phyloP scores from a whole-genome alignment of 2,113 vertebrate genomes.

The Mormyrus lacerda region DNA sequence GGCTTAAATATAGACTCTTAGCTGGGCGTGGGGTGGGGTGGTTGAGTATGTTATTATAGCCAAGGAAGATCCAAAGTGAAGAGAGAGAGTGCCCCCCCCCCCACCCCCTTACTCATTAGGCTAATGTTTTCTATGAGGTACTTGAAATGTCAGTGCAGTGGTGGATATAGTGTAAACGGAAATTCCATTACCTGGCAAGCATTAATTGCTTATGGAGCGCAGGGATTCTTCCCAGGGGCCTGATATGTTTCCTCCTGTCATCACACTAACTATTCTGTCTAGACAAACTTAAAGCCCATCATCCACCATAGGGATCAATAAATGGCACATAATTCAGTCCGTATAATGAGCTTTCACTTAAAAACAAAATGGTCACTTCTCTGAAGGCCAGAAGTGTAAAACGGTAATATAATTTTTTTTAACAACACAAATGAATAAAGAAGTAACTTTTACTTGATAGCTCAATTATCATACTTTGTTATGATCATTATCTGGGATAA shows the following conservation, averaged over 20 bases:
- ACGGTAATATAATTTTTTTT: slow-evolving; percentile 98
- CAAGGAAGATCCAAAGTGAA: slow-evolving; percentile 21
- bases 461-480: slow-evolving; percentile 67
- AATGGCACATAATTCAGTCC: slow-evolving; percentile 99
- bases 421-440: slow-evolving; percentile 98
- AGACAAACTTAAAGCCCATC: slow-evolving; percentile 99
- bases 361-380: slow-evolving; percentile 91
- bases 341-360: slow-evolving; percentile 99
- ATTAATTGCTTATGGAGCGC: slow-evolving; percentile 97
- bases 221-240: slow-evolving; percentile 85
- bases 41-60: slow-evolving; percentile 17
- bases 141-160: slow-evolving; percentile 96
- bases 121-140: slow-evolving; percentile 96
- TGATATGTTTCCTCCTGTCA: slow-evolving; percentile 97
- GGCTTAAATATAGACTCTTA: background rate
- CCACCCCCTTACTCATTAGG: slow-evolving; percentile 74
- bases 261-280: slow-evolving; percentile 99
- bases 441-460: slow-evolving; percentile 76
- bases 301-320: slow-evolving; percentile 99
- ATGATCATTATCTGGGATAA: slow-evolving; percentile 69
- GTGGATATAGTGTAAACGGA: slow-evolving; percentile 99
- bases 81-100: slow-evolving; percentile 28
- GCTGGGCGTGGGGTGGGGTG: slow-evolving; percentile 20
- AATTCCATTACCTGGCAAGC: slow-evolving; percentile 99
- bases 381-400: slow-evolving; percentile 87